Base-by-base conservation (phyloP, 2,113 vertebrate genomes). In the Menura novaehollandiae region DNA sequence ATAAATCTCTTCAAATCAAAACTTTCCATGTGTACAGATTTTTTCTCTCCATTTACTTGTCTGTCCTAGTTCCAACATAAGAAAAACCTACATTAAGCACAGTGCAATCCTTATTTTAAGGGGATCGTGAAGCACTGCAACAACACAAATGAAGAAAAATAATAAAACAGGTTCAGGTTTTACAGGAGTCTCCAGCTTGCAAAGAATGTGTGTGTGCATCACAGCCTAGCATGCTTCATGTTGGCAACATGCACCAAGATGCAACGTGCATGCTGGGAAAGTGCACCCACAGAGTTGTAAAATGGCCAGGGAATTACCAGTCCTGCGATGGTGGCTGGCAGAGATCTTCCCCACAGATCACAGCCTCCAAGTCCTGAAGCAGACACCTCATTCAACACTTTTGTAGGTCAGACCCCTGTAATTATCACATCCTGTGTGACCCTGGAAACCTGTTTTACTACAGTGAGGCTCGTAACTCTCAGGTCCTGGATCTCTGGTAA, bases 171-270 rank as follows among this genome's bases (percentile, higher is more conserved):
- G 2, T 11, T 68, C 58, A 7, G 8, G 6, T 55, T 88, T 74
- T 58, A 41, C 17, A 39, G 17, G 15, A 35, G 3, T 51, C 74
- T 77, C 16, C 22, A 18, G 7, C 63, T 47, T 62, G 16, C 46
- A 81, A 23, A 18, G 11, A 7, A 71, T 28, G 3, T 24, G 6
- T 33, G 5, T 9, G 20, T 21, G 24, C 2, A 1, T 44, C 3
- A 2, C 1, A 10, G 15, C 12, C 2, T 33, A 19, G 30, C 17
- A 56, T 16, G 26, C 2, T 56, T 74, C 1, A 0, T 64, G 66
- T 22, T 44, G 22, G 19, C 6, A 12, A 13, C 9, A 37, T n/a
- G 27, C 14, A 47, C 24, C 28, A 58, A 46, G 47, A 8, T 39
- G 14, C 15, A 69, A 4, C 19, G 8, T 17, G 10, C 8, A 7